A percentile compares a stretch with the other conserved stretches of the same genome.
phyloP scores from a whole-genome alignment of 1,140 invertebrate genomes.

The Ostrea edulis region DNA sequence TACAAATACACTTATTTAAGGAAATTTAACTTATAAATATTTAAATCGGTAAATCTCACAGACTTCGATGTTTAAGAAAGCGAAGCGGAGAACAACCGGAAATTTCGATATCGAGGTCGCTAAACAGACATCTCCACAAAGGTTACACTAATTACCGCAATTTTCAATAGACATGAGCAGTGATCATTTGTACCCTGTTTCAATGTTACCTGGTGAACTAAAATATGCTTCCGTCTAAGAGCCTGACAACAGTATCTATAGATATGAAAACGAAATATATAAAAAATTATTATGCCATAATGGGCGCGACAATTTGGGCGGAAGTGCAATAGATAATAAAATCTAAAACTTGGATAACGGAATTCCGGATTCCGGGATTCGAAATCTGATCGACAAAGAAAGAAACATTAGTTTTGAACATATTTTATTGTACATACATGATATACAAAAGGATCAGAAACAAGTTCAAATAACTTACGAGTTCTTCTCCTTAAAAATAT shows the following conservation, averaged over 20 bases:
- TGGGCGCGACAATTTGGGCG: not conserved
- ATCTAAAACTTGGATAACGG: not conserved
- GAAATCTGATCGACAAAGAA: no score
- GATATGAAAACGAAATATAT: no score
- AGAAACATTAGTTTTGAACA: no score
- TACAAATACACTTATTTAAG: not conserved
- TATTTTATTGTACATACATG: no score
- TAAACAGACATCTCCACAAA: conserved; percentile 28
- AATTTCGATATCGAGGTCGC: conserved; percentile 8
- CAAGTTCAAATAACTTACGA: no score
- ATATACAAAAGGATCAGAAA: no score
- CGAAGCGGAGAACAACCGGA: not conserved
- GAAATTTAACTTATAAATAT: not conserved
- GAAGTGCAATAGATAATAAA: not conserved
- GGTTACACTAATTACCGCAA: conserved; percentile 27
- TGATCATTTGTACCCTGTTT: no score
- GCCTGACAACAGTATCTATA: no score
- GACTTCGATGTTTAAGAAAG: not conserved
- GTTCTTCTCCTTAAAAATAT: no score
- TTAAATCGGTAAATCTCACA: not conserved
- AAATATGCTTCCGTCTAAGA: no score
- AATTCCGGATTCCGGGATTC: not conserved
- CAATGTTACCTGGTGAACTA: no score
- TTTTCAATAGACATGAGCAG: no score
- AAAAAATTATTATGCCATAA: not conserved